Percentiles rank a stretch among this genome's conserved stretches.
phyloP scores from a whole-genome alignment of 2,888 invertebrate genomes.

The Spatulosminthurus flaviceps region DNA sequence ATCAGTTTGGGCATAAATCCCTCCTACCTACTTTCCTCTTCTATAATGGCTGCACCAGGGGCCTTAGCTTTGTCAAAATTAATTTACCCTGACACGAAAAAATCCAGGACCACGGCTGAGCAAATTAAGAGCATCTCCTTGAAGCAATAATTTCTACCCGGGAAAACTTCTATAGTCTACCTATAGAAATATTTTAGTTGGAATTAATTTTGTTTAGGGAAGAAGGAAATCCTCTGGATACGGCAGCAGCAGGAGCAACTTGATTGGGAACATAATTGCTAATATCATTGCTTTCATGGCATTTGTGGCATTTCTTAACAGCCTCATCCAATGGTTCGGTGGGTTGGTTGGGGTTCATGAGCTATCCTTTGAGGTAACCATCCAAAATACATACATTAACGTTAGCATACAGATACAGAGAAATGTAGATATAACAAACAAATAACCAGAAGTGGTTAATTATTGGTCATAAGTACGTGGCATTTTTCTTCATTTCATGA shows the following conservation, averaged over 20 bases:
- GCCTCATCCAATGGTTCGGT: slow-evolving; percentile 82
- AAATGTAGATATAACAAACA: neutral
- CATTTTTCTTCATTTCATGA: neutral
- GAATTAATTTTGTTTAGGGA: no score
- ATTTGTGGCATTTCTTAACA: slow-evolving; percentile 85
- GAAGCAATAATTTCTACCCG: slow-evolving; percentile 16
- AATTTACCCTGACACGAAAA: slow-evolving; percentile 89
- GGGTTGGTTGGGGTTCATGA: slow-evolving; percentile 75
- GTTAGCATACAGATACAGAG: no score
- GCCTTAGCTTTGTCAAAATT: slow-evolving; percentile 90
- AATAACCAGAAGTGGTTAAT: no score
- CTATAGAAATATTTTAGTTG: no score
- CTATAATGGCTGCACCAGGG: slow-evolving; percentile 96
- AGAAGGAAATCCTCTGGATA: slow-evolving; percentile 86
- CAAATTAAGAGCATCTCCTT: slow-evolving; percentile 71
- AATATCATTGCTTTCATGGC: slow-evolving; percentile 78
- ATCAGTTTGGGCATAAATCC: slow-evolving; percentile 89
- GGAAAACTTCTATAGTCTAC: neutral
- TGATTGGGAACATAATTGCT: slow-evolving; percentile 87
- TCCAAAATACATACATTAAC: no score
- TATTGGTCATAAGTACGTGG: no score
- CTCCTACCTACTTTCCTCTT: slow-evolving; percentile 88
- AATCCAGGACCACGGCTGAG: slow-evolving; percentile 78
- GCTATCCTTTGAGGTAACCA: slow-evolving; percentile 70
- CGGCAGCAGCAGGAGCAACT: slow-evolving; percentile 88